Base-by-base conservation (phyloP, 1,140 invertebrate species). In the Onthophagus taurus region DNA sequence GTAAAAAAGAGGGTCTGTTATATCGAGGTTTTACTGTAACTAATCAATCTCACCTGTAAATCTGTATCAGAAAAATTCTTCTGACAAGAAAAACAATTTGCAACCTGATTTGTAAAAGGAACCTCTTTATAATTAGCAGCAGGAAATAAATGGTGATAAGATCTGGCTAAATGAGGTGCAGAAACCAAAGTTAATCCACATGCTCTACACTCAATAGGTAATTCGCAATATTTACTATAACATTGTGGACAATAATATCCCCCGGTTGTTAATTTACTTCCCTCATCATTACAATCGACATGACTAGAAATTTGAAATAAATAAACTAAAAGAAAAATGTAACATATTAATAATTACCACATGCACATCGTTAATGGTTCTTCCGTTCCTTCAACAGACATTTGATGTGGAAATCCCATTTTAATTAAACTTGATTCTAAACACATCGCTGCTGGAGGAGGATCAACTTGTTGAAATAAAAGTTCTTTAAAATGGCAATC, bases 231-330 rank as follows among this genome's bases (percentile, higher is more conserved):
- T 71, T 97, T 96, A 64, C 89, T 90, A 47, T 82, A 79, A 69
- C 96, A 99, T 61, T 97, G 92, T 16, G 92, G 93, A 66, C 94
- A 99, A 56, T 93, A 83, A 62, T 95, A 97, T 2, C 93, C 94
- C 11, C 75, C 78, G 23, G 77, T 75, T 55, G 67, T 80, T 44
- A 78, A 65, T 61, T 77, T 79, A 41, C 75, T 74, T 3, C 70
- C 71, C 42, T 77, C 76, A 43, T 81, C 75, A 24, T 71, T 64
- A 54, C 79, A 85, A 50, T 91, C 88, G 23, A 89, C 71, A 63
- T 94, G 89, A 61, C 89, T 88, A 55, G 47, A 67, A 69, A 45
- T 8, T 42, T 4, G 5, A 30, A 24, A 24, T 44, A 23, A 45
- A 24, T 19, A 45, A 38, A 2, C 21, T 42, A 37, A 3, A 13